phyloP scores from a whole-genome alignment of 2,113 vertebrate species.

The Paralichthys olivaceus region DNA sequence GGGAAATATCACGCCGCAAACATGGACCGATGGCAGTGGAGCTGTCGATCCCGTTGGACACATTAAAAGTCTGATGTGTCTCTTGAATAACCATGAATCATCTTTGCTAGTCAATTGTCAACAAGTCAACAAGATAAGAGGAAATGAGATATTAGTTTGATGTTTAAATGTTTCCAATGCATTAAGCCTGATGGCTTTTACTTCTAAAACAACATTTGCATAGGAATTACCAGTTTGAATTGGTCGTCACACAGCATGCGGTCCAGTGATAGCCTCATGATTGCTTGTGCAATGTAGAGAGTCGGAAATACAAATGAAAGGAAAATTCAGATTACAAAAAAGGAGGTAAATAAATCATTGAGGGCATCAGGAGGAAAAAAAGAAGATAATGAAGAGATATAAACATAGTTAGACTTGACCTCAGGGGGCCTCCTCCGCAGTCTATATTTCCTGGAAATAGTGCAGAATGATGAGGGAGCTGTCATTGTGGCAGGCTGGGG shows the following conservation, averaged over 20 bases:
- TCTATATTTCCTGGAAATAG: conserved; percentile 49
- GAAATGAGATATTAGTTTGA: conserved; percentile 53
- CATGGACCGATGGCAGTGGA: conserved; percentile 18
- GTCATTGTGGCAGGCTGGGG: conserved; percentile 40
- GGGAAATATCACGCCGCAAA: conserved; percentile 44
- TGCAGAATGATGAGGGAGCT: conserved; percentile 50
- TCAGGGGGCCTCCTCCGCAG: conserved; percentile 35
- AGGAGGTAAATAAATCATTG: conserved; percentile 47
- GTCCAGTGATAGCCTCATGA: conserved; percentile 40
- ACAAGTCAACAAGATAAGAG: conserved; percentile 51
- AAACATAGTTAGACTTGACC: conserved; percentile 53
- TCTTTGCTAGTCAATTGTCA: conserved; percentile 49
- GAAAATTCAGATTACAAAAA: conserved; percentile 41
- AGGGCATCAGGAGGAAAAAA: conserved; percentile 5
- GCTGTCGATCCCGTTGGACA: conserved; percentile 7
- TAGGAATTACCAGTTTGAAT: conserved; percentile 57
- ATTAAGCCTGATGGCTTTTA: conserved; percentile 64
- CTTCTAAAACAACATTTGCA: conserved; percentile 54
- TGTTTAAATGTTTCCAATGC: conserved; percentile 46
- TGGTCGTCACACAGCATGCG: conserved; percentile 32
- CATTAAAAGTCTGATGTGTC: conserved; percentile 37
- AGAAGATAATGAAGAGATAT: conserved; percentile 46
- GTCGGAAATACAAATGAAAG: conserved; percentile 37
- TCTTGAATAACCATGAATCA: conserved; percentile 32
- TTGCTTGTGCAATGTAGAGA: conserved; percentile 19